Percentiles rank a stretch among this genome's conserved stretches.
Evolutionary conservation across 2,113 vertebrate species (phyloP).

Genomic region (Phyllostomus hastatus): DNA sequence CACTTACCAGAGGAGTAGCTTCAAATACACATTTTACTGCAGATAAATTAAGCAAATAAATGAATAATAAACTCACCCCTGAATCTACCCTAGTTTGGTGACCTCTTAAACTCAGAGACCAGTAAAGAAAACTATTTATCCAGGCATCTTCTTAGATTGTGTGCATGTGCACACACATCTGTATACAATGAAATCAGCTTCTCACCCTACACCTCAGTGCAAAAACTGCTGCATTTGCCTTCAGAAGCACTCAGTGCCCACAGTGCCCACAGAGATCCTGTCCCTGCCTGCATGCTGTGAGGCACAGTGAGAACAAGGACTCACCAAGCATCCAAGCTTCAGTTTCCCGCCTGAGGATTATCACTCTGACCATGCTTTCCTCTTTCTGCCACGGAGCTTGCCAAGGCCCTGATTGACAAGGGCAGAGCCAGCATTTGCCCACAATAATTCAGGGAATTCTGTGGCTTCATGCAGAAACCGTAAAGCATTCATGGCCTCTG

Average conservation of each 20-base stretch:
- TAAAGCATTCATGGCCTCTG: not conserved
- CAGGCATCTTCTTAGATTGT: not conserved
- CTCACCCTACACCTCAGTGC: not conserved
- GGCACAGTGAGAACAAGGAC: not conserved
- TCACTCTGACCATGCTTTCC: not conserved
- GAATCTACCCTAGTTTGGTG: not conserved
- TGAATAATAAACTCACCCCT: not conserved
- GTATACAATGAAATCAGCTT: not conserved
- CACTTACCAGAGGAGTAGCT: not conserved
- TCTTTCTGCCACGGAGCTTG: not conserved
- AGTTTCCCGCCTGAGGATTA: not conserved
- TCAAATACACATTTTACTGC: not conserved
- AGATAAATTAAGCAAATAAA: not conserved
- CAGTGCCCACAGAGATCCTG: rapidly evolving
- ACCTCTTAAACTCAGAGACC: not conserved
- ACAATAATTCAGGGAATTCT: slow-evolving; percentile 1
- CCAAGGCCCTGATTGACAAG: not conserved
- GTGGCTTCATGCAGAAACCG: not conserved
- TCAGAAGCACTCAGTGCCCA: not conserved
- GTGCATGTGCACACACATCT: too few species aligned
- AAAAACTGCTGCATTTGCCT: not conserved
- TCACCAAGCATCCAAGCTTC: not conserved
- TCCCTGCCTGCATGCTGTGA: not conserved
- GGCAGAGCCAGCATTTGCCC: not conserved
- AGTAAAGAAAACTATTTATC: not conserved